phyloP scores from a whole-genome alignment of 2,113 vertebrate species.

The Speoplatyrhinus poulsoni region DNA sequence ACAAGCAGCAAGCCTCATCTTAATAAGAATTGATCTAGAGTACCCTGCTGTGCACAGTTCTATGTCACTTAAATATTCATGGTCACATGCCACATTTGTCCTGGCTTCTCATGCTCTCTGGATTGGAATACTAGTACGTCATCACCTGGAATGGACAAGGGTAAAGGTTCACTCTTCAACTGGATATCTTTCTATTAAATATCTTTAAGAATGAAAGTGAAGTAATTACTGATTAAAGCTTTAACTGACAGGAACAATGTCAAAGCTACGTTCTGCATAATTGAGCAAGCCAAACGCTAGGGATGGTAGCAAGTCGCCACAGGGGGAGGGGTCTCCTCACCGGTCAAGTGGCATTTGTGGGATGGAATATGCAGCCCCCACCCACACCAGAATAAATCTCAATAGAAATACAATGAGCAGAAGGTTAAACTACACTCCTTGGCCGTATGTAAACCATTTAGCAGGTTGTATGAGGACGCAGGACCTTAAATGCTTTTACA shows the following conservation, averaged over 20 bases:
- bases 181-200: constrained; percentile 17
- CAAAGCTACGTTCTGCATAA: constrained; percentile 77
- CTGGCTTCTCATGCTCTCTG: constrained; percentile 51
- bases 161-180: neutral
- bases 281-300: constrained; percentile 70
- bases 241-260: constrained; percentile 78
- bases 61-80: constrained; percentile 69
- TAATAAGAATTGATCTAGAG: constrained; percentile 82
- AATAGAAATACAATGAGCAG: neutral
- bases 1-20: constrained; percentile 80
- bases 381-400: constrained; percentile 28
- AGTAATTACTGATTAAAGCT: constrained; percentile 43
- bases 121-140: constrained; percentile 37
- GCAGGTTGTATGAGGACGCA: too few relatives aligned
- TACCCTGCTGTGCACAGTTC: constrained; percentile 72
- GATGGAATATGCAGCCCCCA: constrained; percentile 64
- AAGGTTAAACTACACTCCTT: too few relatives aligned
- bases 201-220: constrained; percentile 45
- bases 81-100: constrained; percentile 71
- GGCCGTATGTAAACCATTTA: too few relatives aligned
- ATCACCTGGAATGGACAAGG: neutral
- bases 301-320: constrained; percentile 72
- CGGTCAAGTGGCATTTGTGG: constrained; percentile 70
- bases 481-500: too few relatives aligned
- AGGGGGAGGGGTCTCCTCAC: constrained; percentile 73